These are phyloP conservation scores for Dorcus hopei DNA, from an alignment of 2,888 invertebrate genomes.

Conservation along the genomic window DNA sequence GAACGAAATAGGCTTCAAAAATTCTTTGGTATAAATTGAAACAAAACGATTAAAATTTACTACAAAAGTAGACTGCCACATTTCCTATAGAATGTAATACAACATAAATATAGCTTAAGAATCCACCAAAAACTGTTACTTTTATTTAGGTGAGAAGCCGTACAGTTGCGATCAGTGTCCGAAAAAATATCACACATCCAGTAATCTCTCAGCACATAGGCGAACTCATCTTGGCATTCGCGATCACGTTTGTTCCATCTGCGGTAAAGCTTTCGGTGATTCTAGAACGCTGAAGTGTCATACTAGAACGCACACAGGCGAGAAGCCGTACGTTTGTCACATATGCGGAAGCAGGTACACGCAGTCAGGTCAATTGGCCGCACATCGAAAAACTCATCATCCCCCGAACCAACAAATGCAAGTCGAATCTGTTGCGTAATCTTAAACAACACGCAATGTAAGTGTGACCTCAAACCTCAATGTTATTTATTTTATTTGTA, in stretches of 20 bases:
- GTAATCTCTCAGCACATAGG: constrained; percentile 44
- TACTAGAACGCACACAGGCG: constrained; percentile 43
- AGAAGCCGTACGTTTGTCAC: constrained; percentile 42
- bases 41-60: too few species aligned
- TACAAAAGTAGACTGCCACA: too few species aligned
- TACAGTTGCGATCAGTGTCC: constrained; percentile 42
- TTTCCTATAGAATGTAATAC: too few species aligned
- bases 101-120: too few species aligned
- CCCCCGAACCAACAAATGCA: not conserved
- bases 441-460: too few species aligned
- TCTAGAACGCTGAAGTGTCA: constrained; percentile 42
- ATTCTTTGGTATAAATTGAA: too few species aligned
- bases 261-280: constrained; percentile 43
- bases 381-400: constrained; percentile 39
- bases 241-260: constrained; percentile 40
- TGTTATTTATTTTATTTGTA: too few species aligned
- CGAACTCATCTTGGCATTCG: constrained; percentile 41
- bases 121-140: not conserved
- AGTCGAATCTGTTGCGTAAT: not conserved
- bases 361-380: constrained; percentile 44
- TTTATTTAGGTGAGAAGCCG: constrained; percentile 39
- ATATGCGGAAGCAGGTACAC: constrained; percentile 42
- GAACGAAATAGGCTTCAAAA: too few species aligned
- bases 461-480: too few species aligned
- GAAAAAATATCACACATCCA: constrained; percentile 44